These are phyloP conservation scores for Drosophila mercatorum DNA, from an alignment of 2,888 invertebrate genomes.

Conservation along the genomic window DNA sequence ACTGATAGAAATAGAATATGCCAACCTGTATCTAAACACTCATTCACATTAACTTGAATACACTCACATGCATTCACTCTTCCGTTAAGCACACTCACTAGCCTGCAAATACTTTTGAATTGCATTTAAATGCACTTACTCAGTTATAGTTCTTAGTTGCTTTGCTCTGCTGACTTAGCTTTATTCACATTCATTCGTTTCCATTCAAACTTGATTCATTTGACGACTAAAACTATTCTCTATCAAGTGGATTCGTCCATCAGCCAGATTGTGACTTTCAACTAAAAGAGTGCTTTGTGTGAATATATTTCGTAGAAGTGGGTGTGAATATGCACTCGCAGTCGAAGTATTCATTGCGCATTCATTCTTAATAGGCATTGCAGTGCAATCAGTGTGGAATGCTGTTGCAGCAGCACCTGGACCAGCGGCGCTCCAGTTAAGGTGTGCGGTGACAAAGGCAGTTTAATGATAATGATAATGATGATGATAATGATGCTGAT, in stretches of 20 bases:
- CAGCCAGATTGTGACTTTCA: too few species aligned
- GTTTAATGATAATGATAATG: conserved; percentile 63
- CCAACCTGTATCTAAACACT: not conserved
- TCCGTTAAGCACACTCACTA: not conserved
- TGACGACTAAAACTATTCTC: not conserved
- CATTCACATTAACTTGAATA: not conserved
- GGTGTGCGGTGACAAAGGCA: conserved; percentile 62
- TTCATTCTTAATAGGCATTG: conserved; percentile 5
- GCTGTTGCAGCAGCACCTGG: conserved; percentile 9
- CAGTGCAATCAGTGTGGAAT: conserved; percentile 21
- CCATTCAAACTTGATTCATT: not conserved
- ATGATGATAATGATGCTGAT: conserved; percentile 46
- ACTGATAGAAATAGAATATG: not conserved
- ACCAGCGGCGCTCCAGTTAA: conserved; percentile 14
- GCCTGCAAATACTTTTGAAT: not conserved
- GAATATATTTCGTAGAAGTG: not conserved
- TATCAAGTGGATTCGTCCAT: too few species aligned
- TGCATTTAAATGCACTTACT: not conserved
- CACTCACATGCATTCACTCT: not conserved
- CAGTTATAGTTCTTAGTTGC: not conserved
- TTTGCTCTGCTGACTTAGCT: not conserved
- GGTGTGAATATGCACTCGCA: conserved; percentile 3
- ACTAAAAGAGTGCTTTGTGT: too few species aligned
- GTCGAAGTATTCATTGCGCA: conserved; percentile 12
- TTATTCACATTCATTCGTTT: not conserved